Conservation (phyloP, 2,113 vertebrate species). For the Silurus meridionalis region DNA sequence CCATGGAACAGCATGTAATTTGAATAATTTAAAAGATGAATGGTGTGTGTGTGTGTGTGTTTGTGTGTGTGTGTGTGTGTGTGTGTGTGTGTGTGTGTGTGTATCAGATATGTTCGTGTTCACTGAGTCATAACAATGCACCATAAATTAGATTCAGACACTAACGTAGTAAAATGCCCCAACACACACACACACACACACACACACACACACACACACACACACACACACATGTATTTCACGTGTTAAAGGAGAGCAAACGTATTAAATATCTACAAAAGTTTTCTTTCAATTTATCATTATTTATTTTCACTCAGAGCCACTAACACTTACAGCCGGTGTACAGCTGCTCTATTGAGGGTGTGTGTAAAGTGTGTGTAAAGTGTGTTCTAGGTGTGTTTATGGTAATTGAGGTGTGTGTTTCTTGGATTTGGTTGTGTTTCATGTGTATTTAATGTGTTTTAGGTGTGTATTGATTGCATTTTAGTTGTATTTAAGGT, state of each 20-base stretch:
- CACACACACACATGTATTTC: not conserved
- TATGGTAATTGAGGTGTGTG: no score
- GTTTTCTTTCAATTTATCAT: not conserved
- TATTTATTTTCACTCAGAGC: not conserved
- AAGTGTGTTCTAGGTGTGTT: no score
- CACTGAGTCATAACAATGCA: not conserved
- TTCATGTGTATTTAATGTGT: no score
- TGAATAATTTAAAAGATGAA: conserved; percentile 38
- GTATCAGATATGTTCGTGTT: not conserved
- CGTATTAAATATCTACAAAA: not conserved
- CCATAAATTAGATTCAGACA: not conserved
- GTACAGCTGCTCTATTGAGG: no score
- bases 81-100: conserved; percentile 3
- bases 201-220: not conserved
- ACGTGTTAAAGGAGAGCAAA: not conserved
- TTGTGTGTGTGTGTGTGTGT: no score
- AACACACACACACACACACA: not conserved
- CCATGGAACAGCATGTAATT: conserved; percentile 32
- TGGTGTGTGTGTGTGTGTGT: not conserved
- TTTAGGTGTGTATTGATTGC: no score
- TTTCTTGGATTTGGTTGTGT: no score
- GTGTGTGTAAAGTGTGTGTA: no score
- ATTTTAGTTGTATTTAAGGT: not conserved
- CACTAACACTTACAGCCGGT: no score
- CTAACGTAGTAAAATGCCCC: not conserved